Conservation (phyloP, 2,888 invertebrate species). For the Cylindroiulus punctatus region DNA sequence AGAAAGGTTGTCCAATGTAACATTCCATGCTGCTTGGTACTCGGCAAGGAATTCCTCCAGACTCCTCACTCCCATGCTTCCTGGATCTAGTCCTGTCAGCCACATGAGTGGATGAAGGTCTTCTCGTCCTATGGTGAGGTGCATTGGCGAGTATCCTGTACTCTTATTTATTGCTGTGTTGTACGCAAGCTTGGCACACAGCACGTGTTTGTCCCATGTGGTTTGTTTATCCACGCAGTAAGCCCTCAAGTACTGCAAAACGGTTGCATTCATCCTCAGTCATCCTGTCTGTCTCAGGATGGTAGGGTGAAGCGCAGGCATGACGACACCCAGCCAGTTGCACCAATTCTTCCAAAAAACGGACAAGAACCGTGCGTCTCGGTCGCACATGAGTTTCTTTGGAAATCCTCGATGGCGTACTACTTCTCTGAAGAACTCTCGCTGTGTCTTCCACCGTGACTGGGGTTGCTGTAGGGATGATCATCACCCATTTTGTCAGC, state of each 20-base stretch:
- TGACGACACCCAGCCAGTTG: no score
- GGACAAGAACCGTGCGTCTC: neutral
- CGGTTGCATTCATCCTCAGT: neutral
- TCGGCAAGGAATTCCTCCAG: no score
- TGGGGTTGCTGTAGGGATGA: neutral
- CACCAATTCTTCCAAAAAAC: neutral
- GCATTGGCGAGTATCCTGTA: neutral
- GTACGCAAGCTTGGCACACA: neutral
- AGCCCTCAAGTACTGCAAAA: neutral
- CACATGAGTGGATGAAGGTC: neutral
- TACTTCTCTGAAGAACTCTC: neutral
- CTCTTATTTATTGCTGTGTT: neutral
- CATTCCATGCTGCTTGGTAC: no score
- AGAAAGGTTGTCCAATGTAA: no score
- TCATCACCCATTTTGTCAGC: neutral
- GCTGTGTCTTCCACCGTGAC: neutral
- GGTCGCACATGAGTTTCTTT: neutral
- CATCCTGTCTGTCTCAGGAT: neutral
- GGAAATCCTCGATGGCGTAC: neutral
- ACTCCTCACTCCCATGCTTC: neutral
- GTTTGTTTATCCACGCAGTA: neutral
- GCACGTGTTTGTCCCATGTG: neutral
- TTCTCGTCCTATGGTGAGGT: neutral
- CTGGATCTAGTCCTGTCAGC: neutral
- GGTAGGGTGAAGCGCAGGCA: neutral